Evolutionary conservation across 2,113 vertebrate species (phyloP).

Genomic region (Saimiri boliviensis): DNA sequence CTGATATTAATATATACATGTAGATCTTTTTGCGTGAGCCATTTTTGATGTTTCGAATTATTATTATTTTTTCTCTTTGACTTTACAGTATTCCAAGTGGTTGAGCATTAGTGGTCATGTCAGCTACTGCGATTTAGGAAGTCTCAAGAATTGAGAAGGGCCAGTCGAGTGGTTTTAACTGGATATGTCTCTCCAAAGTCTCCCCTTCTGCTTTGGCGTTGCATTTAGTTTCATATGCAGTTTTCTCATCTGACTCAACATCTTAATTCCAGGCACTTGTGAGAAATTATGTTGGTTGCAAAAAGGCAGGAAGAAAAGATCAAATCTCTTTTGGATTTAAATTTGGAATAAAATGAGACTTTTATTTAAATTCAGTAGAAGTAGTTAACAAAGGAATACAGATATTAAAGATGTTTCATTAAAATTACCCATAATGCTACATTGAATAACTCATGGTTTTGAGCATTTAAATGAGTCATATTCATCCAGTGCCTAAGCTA

Average conservation of each 20-base stretch:
- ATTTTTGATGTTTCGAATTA: not conserved
- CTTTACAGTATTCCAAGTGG: not conserved
- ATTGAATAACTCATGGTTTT: conserved; percentile 40
- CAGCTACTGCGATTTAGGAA: not conserved
- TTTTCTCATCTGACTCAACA: conserved; percentile 47
- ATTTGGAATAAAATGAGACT: conserved; percentile 63
- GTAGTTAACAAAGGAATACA: conserved; percentile 62
- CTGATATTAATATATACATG: not conserved
- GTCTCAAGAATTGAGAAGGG: not conserved
- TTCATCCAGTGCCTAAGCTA: not conserved
- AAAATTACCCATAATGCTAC: conserved; percentile 60
- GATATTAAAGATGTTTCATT: conserved; percentile 54
- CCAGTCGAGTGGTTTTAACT: not conserved
- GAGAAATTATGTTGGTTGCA: conserved; percentile 56
- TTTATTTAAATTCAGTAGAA: conserved; percentile 70
- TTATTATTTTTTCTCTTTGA: not conserved
- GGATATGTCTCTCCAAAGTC: not conserved
- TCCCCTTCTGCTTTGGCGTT: not conserved
- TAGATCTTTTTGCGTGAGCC: not conserved
- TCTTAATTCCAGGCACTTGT: conserved; percentile 56
- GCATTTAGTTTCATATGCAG: not conserved
- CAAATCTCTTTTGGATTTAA: conserved; percentile 61
- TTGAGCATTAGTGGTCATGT: not conserved
- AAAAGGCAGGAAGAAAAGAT: conserved; percentile 66
- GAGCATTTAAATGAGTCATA: conserved; percentile 39